A percentile compares a stretch with the other conserved stretches of the same genome.
These are phyloP conservation scores for Hydractinia echinata DNA, from an alignment of 30 jellyfish, hydroid and myxozoan genomes.

Conservation along the genomic window DNA sequence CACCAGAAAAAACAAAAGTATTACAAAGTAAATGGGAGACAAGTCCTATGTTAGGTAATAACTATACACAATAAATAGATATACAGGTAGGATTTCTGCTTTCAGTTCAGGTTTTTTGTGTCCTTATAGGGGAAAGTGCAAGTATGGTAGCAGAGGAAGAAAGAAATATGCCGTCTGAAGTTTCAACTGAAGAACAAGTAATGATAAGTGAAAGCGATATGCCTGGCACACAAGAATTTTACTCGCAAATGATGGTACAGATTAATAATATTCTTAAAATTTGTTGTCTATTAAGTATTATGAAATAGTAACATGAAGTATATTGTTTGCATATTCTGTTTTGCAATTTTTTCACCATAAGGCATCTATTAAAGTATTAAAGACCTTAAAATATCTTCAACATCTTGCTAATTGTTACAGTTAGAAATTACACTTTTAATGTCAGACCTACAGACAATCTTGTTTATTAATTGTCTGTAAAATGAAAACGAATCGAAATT, in stretches of 20 bases:
- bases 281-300: too few relatives aligned
- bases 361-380: too few relatives aligned
- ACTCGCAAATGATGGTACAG: constrained; percentile 61
- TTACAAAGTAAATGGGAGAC: constrained; percentile 8
- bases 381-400: too few relatives aligned
- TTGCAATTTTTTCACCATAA: too few relatives aligned
- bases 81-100: neutral
- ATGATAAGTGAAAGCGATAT: neutral
- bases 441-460: too few relatives aligned
- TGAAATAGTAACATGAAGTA: too few relatives aligned
- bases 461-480: too few relatives aligned
- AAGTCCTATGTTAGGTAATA: constrained; percentile 36
- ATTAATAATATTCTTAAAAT: neutral
- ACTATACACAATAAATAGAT: too few relatives aligned
- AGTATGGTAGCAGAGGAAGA: constrained; percentile 36
- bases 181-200: neutral
- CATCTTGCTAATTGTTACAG: too few relatives aligned
- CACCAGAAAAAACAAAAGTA: constrained; percentile 12
- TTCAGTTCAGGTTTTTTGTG: neutral
- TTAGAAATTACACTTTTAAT: too few relatives aligned
- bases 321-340: too few relatives aligned
- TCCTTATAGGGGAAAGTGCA: constrained; percentile 50
- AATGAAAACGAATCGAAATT: too few relatives aligned
- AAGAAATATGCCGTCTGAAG: neutral
- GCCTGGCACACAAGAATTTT: constrained; percentile 36